These are phyloP conservation scores for Cromileptes altivelis DNA, from an alignment of 2,113 vertebrate species.

Conservation along the genomic window DNA sequence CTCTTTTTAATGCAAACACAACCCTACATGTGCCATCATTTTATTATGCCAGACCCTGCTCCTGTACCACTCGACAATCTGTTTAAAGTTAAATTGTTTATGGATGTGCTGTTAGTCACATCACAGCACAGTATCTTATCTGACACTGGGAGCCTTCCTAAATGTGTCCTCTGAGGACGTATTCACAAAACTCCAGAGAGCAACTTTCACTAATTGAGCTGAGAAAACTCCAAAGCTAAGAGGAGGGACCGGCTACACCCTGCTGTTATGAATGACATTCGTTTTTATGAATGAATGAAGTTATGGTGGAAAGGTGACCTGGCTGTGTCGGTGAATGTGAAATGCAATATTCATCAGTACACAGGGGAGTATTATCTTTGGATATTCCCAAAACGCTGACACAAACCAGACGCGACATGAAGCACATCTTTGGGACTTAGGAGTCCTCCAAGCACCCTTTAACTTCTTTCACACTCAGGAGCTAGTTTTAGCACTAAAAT, in stretches of 20 bases:
- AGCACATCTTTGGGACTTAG: not conserved
- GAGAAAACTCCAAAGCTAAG: not conserved
- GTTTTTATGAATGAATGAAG: not conserved
- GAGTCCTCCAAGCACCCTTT: not conserved
- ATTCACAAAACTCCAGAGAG: not conserved
- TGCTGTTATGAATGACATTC: not conserved
- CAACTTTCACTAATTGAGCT: not conserved
- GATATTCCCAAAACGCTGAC: not conserved
- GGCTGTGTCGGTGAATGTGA: not conserved
- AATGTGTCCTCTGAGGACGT: not conserved
- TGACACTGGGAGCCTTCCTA: not conserved
- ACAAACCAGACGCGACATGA: not conserved
- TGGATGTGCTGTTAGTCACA: not conserved
- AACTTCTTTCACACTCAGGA: not conserved
- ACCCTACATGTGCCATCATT: not conserved
- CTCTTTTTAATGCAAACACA: not conserved
- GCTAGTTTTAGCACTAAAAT: not conserved
- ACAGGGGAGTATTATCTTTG: not conserved
- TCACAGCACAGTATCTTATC: too few species aligned
- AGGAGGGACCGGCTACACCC: not conserved
- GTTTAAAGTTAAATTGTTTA: not conserved
- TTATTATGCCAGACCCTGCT: not conserved
- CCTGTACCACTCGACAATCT: not conserved
- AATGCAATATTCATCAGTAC: conserved; percentile 4
- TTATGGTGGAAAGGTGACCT: not conserved